Evolutionary conservation across 35 echinoderm and acorn worm genomes (phyloP), one percentile per base, ranked within the genome.

Genomic region (Stichopus chloronotus): DNA sequence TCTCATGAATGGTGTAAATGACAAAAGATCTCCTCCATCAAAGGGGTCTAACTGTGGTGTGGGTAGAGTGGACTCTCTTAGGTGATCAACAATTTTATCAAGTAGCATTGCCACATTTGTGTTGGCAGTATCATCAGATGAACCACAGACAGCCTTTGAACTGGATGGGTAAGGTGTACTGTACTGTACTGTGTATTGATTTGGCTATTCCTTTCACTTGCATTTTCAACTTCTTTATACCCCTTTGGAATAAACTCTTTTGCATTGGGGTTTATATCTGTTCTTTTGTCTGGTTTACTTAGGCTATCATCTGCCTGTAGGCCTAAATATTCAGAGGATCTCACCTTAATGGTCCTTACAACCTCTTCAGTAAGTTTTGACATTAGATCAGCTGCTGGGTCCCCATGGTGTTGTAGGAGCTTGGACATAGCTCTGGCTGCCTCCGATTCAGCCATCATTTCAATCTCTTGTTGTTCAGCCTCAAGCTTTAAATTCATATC

Each of bases 11-110:
- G n/a, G n/a, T n/a, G n/a, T 12, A 80, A 8, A 5, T n/a, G n/a
- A n/a, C n/a, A 95, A 84, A 4, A 91, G 56, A 61, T 95, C 91
- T 52, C 58, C 60, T 6, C 93, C 95, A 72, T 72, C 83, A 55
- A 94, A 96, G 23, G 84, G 16, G 55, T 79, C 61, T 4, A 90
- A 9, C 5, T 74, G 59, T 80, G 83, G 90, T 57, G 56, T 55
- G 43, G 93, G 93, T n/a, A 96, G 90, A 8, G 11, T 43, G 30
- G 72, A 20, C 90, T 60, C 55, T 53, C 78, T 92, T 82, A 81
- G 90, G 6, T 92, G 90, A 19, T 80, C 57, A 53, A 92, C 78
- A 81, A 92, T 63, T 92, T 82, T 79, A n/a, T n/a, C n/a, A n/a
- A n/a, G n/a, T n/a, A n/a, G n/a, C n/a, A n/a, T n/a, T n/a, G n/a